These are phyloP conservation scores for Coreoperca whiteheadi DNA, from an alignment of 2,113 vertebrate genomes.

Conservation along the genomic window DNA sequence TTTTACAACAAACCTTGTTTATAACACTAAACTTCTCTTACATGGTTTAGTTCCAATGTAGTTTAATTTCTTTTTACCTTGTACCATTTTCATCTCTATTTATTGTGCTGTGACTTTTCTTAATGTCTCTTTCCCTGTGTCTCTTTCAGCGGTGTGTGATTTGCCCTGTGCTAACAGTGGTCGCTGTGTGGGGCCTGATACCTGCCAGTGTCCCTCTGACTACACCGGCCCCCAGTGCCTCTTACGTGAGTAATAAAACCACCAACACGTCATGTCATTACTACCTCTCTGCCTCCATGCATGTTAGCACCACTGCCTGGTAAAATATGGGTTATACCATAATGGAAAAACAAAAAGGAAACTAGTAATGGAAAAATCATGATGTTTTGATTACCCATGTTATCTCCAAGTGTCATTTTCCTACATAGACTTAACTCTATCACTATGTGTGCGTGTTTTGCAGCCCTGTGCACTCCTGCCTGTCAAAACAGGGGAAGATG, in stretches of 20 bases:
- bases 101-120: background rate
- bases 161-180: slow-evolving; percentile 85
- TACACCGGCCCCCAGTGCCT: slow-evolving; percentile 86
- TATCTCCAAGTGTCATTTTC: background rate
- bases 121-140: background rate
- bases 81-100: background rate
- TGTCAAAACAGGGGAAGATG: slow-evolving; percentile 86
- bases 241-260: slow-evolving; percentile 78
- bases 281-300: background rate
- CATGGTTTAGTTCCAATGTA: too few relatives aligned
- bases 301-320: background rate
- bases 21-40: background rate
- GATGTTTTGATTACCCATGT: background rate
- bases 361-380: background rate
- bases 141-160: slow-evolving; percentile 82
- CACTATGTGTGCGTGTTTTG: slow-evolving; percentile 44
- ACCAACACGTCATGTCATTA: background rate
- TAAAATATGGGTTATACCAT: background rate
- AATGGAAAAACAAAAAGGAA: slow-evolving; percentile 5
- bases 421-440: background rate
- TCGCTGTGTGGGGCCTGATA: slow-evolving; percentile 82
- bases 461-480: slow-evolving; percentile 84
- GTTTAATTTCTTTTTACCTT: background rate
- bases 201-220: slow-evolving; percentile 87
- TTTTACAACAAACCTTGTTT: background rate